Conservation (phyloP, 2,113 vertebrate species). For the Cricetomys ansorgei region DNA sequence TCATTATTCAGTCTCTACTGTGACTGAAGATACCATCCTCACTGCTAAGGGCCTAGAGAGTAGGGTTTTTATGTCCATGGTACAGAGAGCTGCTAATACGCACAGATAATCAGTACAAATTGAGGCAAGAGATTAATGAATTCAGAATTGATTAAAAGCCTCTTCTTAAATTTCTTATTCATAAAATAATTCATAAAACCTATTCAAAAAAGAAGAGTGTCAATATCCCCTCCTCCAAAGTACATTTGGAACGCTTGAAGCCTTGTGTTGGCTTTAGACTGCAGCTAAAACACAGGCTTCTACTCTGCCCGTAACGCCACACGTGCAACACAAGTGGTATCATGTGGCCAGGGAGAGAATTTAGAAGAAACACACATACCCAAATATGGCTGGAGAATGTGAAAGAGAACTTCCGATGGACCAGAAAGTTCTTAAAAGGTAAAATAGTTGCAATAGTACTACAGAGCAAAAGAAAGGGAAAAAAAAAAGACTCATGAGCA, state of each 20-base stretch:
- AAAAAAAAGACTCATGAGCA: background rate
- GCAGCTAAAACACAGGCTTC: background rate
- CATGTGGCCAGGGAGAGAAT: background rate
- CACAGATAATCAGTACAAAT: background rate
- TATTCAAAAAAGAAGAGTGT: background rate
- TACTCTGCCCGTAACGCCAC: background rate
- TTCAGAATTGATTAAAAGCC: background rate
- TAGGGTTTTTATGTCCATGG: background rate
- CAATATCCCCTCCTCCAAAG: background rate
- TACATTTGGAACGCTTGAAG: background rate
- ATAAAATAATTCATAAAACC: too few relatives aligned
- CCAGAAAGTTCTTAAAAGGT: background rate
- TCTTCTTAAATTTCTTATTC: background rate
- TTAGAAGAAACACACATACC: background rate
- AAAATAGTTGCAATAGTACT: background rate
- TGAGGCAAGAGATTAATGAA: background rate
- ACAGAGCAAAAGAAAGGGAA: rapidly evolving
- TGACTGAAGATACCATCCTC: background rate
- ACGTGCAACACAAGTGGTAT: background rate
- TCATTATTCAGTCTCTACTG: background rate
- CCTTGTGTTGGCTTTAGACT: background rate
- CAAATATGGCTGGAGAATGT: background rate
- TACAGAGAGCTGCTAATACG: background rate
- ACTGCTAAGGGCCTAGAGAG: background rate
- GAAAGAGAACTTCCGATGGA: background rate